Conservation (phyloP, 2,797 vertebrate species). For the Microctenopoma steveboyesi region DNA sequence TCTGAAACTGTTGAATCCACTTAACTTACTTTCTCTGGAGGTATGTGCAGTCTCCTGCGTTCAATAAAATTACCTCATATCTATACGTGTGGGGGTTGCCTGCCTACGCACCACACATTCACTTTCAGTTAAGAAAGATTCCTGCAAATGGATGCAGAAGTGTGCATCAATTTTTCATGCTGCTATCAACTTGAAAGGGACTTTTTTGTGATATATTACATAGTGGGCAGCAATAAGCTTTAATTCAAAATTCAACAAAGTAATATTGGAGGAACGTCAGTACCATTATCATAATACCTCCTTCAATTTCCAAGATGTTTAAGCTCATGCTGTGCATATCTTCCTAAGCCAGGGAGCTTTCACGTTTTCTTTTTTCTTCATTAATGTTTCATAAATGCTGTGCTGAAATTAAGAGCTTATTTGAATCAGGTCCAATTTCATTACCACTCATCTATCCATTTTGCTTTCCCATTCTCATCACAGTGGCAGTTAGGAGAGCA, state of each 20-base stretch:
- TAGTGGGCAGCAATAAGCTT: slow-evolving; percentile 31
- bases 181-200: slow-evolving; percentile 53
- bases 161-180: slow-evolving; percentile 65
- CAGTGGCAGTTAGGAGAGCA: slow-evolving; percentile 53
- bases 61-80: slow-evolving; percentile 48
- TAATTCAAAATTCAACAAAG: slow-evolving; percentile 26
- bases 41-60: slow-evolving; percentile 25
- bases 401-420: slow-evolving; percentile 82
- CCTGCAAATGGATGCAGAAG: slow-evolving; percentile 41
- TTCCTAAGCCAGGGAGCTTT: slow-evolving; percentile 37
- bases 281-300: slow-evolving; percentile 36
- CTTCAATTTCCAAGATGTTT: slow-evolving; percentile 44
- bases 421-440: slow-evolving; percentile 80
- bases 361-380: slow-evolving; percentile 65
- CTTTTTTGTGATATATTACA: slow-evolving; percentile 16
- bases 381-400: slow-evolving; percentile 84
- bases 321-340: slow-evolving; percentile 45
- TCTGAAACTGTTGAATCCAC: slow-evolving; percentile 48
- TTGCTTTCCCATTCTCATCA: slow-evolving; percentile 59
- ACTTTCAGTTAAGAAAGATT: slow-evolving; percentile 44
- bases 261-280: slow-evolving; percentile 32
- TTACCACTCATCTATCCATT: slow-evolving; percentile 79
- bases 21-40: slow-evolving; percentile 33
- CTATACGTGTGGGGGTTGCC: slow-evolving; percentile 45
- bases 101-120: slow-evolving; percentile 54